Conservation (phyloP, 2,113 vertebrate genomes). For the Sinocyclocheilus grahami region DNA sequence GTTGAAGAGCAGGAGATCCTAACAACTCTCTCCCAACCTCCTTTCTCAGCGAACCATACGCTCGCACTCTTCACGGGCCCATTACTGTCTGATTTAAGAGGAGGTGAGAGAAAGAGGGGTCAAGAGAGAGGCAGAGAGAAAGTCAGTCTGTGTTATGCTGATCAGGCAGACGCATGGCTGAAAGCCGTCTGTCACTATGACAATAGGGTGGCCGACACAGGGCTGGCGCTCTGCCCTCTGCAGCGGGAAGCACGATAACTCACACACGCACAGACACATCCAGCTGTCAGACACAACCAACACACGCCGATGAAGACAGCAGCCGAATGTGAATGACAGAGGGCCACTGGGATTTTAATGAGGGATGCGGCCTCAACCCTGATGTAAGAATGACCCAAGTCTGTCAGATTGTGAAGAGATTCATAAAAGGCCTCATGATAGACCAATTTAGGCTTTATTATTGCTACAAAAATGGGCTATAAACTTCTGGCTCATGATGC, state of each 20-base stretch:
- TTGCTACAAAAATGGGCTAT: not conserved
- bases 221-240: slow-evolving; percentile 41
- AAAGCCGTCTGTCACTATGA: slow-evolving; percentile 50
- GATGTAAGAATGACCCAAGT: not conserved
- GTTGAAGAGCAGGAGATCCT: not conserved
- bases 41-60: slow-evolving; percentile 12
- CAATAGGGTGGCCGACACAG: slow-evolving; percentile 40
- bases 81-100: slow-evolving; percentile 50
- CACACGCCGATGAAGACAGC: not conserved
- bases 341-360: slow-evolving; percentile 2
- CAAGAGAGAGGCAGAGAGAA: not conserved
- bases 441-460: not conserved
- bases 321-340: not conserved
- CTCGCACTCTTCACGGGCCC: slow-evolving; percentile 16
- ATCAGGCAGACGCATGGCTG: slow-evolving; percentile 51
- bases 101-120: slow-evolving; percentile 22
- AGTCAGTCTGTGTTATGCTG: slow-evolving; percentile 51
- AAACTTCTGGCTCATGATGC: not conserved
- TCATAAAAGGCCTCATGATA: not conserved
- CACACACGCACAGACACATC: slow-evolving; percentile 18
- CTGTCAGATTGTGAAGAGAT: slow-evolving; percentile 8
- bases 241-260: slow-evolving; percentile 39
- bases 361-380: not conserved
- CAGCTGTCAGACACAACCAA: slow-evolving; percentile 15
- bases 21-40: slow-evolving; percentile 21